Conservation (phyloP, 2,797 vertebrate genomes). For the Tapera naevia region DNA sequence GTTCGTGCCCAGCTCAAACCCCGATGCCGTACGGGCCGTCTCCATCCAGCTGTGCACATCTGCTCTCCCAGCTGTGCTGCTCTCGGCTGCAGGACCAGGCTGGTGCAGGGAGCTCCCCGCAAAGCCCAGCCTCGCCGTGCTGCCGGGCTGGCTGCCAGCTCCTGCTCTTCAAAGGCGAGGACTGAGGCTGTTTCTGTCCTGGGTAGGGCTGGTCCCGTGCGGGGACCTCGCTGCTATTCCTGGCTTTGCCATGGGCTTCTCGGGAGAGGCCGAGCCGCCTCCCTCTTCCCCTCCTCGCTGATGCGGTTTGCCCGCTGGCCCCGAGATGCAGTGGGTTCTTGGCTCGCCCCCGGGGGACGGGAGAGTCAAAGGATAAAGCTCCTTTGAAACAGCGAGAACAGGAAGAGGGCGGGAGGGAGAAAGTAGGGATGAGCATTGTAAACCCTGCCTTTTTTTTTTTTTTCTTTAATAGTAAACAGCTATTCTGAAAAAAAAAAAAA, state of each 20-base stretch:
- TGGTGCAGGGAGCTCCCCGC: background rate
- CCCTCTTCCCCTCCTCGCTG: background rate
- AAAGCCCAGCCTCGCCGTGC: background rate
- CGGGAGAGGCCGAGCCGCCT: conserved; percentile 16
- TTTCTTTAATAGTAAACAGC: background rate
- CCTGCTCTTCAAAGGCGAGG: background rate
- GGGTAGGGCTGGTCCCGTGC: background rate
- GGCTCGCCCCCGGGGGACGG: conserved; percentile 12
- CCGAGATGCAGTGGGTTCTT: conserved; percentile 11
- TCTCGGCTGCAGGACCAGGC: background rate
- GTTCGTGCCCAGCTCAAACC: no score
- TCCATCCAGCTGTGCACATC: background rate
- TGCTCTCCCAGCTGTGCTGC: background rate
- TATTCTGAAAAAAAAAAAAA: background rate
- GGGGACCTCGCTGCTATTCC: conserved; percentile 44
- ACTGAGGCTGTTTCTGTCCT: background rate
- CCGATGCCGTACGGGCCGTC: no score
- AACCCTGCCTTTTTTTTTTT: background rate
- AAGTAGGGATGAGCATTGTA: background rate
- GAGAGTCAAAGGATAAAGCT: conserved; percentile 51
- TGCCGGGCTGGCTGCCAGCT: background rate
- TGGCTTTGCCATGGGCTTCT: conserved; percentile 58
- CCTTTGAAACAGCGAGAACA: conserved; percentile 36
- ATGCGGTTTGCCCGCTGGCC: conserved; percentile 9
- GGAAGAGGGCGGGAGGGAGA: conserved; percentile 57